These are phyloP conservation scores for Pyralis farinalis DNA, from an alignment of 2,888 invertebrate species.

Conservation along the genomic window DNA sequence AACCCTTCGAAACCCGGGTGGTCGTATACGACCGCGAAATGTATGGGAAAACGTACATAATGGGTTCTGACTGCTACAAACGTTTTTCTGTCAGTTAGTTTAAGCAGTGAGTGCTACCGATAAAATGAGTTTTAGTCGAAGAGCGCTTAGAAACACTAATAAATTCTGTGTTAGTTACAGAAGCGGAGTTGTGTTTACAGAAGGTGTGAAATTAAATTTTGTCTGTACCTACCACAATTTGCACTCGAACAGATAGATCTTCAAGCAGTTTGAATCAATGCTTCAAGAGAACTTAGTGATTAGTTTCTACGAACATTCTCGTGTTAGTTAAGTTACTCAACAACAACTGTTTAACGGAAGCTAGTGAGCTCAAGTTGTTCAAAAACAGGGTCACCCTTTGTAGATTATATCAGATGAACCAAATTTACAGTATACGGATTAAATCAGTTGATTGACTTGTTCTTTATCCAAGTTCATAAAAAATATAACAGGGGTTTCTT, in stretches of 20 bases:
- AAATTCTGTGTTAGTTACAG: slow-evolving; percentile 37
- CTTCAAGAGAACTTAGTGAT: slow-evolving; percentile 45
- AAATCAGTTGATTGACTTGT: too few relatives aligned
- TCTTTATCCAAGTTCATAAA: too few relatives aligned
- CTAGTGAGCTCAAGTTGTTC: too few relatives aligned
- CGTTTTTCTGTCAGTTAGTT: neutral
- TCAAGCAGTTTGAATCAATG: slow-evolving; percentile 34
- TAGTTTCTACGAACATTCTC: slow-evolving; percentile 44
- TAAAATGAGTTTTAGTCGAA: slow-evolving; percentile 1
- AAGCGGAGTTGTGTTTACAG: slow-evolving; percentile 25
- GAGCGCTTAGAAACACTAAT: slow-evolving; percentile 33
- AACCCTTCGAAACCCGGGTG: too few relatives aligned
- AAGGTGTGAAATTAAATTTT: slow-evolving; percentile 48
- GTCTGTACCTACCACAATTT: slow-evolving; percentile 28
- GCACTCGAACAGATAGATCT: slow-evolving; percentile 41
- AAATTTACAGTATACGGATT: too few relatives aligned
- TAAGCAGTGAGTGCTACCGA: neutral
- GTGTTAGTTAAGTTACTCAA: slow-evolving; percentile 35
- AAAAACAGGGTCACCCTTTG: too few relatives aligned
- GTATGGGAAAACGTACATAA: too few relatives aligned
- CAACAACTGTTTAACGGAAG: slow-evolving; percentile 30
- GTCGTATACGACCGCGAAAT: too few relatives aligned
- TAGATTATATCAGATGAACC: too few relatives aligned
- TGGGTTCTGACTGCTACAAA: too few relatives aligned
- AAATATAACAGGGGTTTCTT: too few relatives aligned